phyloP scores from a whole-genome alignment of 37 sponge, comb jelly and placozoan genomes.

The Agelas oroides region DNA sequence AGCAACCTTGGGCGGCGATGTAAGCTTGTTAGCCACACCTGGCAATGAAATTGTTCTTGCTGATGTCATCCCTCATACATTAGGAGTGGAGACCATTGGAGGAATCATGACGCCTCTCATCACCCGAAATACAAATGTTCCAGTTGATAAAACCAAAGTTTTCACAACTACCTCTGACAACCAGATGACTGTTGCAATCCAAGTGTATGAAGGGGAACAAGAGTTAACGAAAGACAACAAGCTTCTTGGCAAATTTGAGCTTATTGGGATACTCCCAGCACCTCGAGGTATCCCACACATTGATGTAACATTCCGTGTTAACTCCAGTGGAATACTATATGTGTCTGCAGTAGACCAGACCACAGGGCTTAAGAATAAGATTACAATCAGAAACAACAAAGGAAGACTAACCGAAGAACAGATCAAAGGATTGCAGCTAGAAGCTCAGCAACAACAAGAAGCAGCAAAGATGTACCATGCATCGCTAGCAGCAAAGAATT shows the following conservation, averaged over 20 bases:
- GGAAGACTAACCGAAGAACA: conserved; percentile 82
- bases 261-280: conserved; percentile 93
- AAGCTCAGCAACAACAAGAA: no score
- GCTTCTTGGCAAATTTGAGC: conserved; percentile 92
- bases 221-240: conserved; percentile 96
- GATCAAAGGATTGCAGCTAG: no score
- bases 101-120: conserved; percentile 89
- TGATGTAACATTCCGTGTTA: conserved; percentile 93
- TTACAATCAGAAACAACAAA: conserved; percentile 93
- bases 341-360: conserved; percentile 94
- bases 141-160: conserved; percentile 64
- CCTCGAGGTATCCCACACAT: conserved; percentile 97
- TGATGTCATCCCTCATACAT: conserved; percentile 86
- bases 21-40: conserved; percentile 39
- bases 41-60: conserved; percentile 84
- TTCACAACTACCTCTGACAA: conserved; percentile 88
- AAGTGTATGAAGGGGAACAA: conserved; percentile 96
- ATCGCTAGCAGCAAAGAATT: no score
- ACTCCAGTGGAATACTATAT: conserved; percentile 93
- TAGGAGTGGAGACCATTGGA: conserved; percentile 87
- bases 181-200: conserved; percentile 86
- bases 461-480: no score
- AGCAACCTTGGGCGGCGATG: conserved; percentile 83
- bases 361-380: conserved; percentile 88
- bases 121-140: conserved; percentile 45